Evolutionary conservation across 2,888 invertebrate species (phyloP).

Genomic region (Limnephilus auricula): DNA sequence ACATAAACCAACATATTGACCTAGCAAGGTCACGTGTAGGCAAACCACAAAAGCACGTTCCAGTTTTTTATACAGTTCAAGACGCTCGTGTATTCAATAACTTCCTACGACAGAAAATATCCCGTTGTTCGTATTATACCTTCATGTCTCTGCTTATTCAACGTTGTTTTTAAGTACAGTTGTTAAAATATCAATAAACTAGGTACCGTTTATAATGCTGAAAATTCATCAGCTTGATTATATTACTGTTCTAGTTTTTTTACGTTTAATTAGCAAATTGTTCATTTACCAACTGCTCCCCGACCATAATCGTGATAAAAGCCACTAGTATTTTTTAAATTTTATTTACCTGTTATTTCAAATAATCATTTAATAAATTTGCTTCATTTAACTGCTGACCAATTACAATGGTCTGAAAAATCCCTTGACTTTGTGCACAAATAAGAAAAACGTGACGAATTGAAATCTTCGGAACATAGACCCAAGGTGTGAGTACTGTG

Average conservation of each 20-base stretch:
- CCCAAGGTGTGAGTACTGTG: background rate
- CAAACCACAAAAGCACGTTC: background rate
- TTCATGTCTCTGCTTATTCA: background rate
- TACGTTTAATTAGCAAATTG: background rate
- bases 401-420: background rate
- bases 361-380: too few species aligned
- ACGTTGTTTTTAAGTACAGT: background rate
- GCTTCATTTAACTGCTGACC: too few species aligned
- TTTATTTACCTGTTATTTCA: too few species aligned
- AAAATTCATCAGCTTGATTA: background rate
- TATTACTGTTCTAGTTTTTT: background rate
- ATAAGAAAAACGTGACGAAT: too few species aligned
- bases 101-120: background rate
- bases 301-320: background rate
- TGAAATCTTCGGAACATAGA: background rate
- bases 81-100: background rate
- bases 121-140: background rate
- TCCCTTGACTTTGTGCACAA: background rate
- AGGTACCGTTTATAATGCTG: background rate
- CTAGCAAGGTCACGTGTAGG: constrained; percentile 2
- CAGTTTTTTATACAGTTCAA: background rate
- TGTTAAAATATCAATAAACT: background rate
- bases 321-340: too few species aligned
- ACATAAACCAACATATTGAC: background rate
- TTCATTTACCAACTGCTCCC: background rate